phyloP scores from a whole-genome alignment of 1,140 invertebrate species.

The Drosophila triauraria region DNA sequence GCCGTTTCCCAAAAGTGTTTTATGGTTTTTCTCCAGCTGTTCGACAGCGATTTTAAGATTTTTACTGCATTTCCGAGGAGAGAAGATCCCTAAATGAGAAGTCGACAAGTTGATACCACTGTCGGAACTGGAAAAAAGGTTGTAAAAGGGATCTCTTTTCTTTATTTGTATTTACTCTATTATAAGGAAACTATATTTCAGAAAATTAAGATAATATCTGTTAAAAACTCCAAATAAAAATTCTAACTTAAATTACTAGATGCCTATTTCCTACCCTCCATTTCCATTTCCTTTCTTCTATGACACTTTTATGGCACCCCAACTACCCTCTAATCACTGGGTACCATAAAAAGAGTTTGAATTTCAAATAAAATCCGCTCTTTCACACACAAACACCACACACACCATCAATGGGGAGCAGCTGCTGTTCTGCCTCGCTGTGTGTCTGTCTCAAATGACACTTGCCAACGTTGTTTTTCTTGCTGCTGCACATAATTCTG shows the following conservation, averaged over 20 bases:
- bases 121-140: background rate
- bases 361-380: conserved; percentile 51
- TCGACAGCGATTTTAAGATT: conserved; percentile 23
- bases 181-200: background rate
- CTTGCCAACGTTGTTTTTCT: conserved; percentile 57
- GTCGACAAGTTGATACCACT: conserved; percentile 19
- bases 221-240: background rate
- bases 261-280: background rate
- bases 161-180: background rate
- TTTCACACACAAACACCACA: conserved; percentile 9
- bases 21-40: conserved; percentile 38
- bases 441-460: conserved; percentile 74
- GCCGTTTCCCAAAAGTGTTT: conserved; percentile 18
- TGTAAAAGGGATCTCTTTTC: background rate
- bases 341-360: conserved; percentile 53
- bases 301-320: conserved; percentile 12
- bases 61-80: conserved; percentile 12
- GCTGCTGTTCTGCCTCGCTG: conserved; percentile 41
- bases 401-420: conserved; percentile 28
- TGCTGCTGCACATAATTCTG: conserved; percentile 66
- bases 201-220: background rate
- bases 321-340: conserved; percentile 28
- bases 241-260: background rate
- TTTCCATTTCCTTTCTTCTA: conserved; percentile 2
- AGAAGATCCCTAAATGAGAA: too few species aligned